Base-by-base conservation (phyloP, 1,140 invertebrate genomes). In the Brachionus rotundiformis region DNA sequence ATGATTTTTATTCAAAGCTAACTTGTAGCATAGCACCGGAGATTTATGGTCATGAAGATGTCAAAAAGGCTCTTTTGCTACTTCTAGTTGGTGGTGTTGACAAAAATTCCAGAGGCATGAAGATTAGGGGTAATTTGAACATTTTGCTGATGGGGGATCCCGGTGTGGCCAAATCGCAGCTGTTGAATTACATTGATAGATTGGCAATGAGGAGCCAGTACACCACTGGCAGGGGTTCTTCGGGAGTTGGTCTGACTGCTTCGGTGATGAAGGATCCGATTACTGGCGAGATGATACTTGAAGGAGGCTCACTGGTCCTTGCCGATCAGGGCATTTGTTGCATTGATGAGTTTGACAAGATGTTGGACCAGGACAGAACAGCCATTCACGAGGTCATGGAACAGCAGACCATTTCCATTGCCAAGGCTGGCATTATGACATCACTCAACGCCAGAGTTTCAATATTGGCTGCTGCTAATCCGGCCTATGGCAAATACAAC, bases 341-440 rank as follows among this genome's bases (percentile, higher is more conserved):
- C 86, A 99, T 99, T 87, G 97, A 99, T 86, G 98, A 99, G 89
- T 99, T 99, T 89, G 98, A 99, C 88, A 99, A 99, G 89, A 98
- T 98, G 95, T 92, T 94, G 8, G 95, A 98, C 77, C 86, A 87
- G 11, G 96, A 98, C 47, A 91, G 96, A 84, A 98, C 95, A 0
- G 95, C 97, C 47, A 98, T 99, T 84, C 98, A 99, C 87, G 98
- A 99, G 89, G 90, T 90, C 2, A 99, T 99, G 98, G 98, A 99
- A 90, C 98, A 99, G 86, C 98, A 99, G 89, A 99, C 98, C 1
- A 98, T 99, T 83, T 98, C 95, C 54, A 98, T 99, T 86, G 96
- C 98, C 10, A 99, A 99, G 90, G 97, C 96, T 65, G 97, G 97
- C 65, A 98, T 99, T 83, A 95, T 98, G 93, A 98, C 97, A 0